These are phyloP conservation scores for Protomyctophum bolini DNA, from an alignment of 2,113 vertebrate species.

Conservation along the genomic window DNA sequence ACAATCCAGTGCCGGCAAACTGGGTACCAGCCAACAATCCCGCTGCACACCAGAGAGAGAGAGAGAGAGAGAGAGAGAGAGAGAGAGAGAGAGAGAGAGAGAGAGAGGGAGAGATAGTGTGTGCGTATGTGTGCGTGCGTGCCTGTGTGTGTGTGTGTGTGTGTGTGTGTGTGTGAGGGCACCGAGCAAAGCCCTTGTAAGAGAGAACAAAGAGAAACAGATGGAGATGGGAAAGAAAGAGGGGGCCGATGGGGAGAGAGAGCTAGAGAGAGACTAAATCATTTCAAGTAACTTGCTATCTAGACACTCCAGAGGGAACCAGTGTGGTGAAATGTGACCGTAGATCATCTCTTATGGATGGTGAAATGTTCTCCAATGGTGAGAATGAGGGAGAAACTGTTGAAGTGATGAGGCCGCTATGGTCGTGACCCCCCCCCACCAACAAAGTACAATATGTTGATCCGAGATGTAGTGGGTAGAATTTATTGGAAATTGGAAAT, in stretches of 20 bases:
- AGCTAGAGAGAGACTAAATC: background rate
- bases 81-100: background rate
- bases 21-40: conserved; percentile 63
- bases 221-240: conserved; percentile 31
- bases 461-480: no score
- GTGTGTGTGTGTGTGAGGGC: background rate
- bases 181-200: conserved; percentile 26
- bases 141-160: no score
- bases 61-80: background rate
- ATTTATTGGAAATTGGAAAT: no score
- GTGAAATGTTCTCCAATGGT: no score
- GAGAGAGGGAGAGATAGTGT: background rate
- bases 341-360: background rate
- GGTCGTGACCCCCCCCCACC: no score
- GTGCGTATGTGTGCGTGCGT: no score
- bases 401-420: no score
- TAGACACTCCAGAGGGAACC: no score
- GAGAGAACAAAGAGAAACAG: conserved; percentile 54
- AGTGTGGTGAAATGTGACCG: background rate
- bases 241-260: background rate
- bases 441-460: no score
- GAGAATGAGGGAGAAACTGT: no score
- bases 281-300: background rate
- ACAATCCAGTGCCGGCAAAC: conserved; percentile 54
- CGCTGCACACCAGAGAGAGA: conserved; percentile 5